Evolutionary conservation across 1,140 invertebrate species (phyloP).

Genomic region (Brachionus asplanchnoidis): DNA sequence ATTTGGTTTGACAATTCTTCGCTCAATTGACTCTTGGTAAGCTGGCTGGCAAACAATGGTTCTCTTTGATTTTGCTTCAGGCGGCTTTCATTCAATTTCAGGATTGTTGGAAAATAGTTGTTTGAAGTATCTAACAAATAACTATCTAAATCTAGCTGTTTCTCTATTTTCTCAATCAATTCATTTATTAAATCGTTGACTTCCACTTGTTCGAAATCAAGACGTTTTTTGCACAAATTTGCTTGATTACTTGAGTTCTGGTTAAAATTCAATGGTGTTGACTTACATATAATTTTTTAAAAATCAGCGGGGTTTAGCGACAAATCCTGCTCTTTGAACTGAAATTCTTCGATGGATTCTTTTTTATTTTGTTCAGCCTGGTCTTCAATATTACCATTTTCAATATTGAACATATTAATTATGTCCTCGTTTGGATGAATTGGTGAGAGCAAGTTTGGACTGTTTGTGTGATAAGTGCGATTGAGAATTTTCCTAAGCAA

Average conservation of each 20-base stretch:
- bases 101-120: not conserved
- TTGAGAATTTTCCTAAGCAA: constrained; percentile 6
- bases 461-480: constrained; percentile 8
- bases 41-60: not conserved
- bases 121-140: not conserved
- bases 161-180: not conserved
- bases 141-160: not conserved
- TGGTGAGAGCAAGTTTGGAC: not conserved
- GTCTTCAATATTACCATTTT: not conserved
- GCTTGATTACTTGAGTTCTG: not conserved
- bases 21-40: constrained; percentile 25
- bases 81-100: not conserved
- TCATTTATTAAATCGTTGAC: not conserved
- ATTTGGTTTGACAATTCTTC: constrained; percentile 18
- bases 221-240: not conserved
- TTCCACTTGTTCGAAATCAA: not conserved
- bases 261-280: not conserved
- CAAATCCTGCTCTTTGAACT: constrained; percentile 5
- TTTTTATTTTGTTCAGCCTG: not conserved
- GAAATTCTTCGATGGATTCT: not conserved
- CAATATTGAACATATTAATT: not conserved
- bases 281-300: constrained; percentile 9
- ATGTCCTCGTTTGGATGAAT: constrained; percentile 14
- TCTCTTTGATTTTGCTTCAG: not conserved
- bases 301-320: not conserved